phyloP scores from a whole-genome alignment of 1,140 invertebrate species.

The Belonocnema kinseyi region DNA sequence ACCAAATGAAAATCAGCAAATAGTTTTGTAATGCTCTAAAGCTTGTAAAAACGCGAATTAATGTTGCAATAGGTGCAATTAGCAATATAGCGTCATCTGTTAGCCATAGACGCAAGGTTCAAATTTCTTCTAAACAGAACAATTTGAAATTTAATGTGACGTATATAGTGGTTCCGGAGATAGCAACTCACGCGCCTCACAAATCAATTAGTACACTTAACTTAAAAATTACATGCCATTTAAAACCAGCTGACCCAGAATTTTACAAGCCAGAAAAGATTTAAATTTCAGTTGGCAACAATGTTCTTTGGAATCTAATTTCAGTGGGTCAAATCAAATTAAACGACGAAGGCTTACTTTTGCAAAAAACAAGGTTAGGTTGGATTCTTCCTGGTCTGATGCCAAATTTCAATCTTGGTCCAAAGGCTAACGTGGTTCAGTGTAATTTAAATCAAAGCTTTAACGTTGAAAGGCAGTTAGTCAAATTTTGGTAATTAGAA shows the following conservation, averaged over 20 bases:
- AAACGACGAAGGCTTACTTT: too few species aligned
- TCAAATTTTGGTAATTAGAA: too few species aligned
- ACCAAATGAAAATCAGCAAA: too few species aligned
- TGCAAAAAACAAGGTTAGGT: too few species aligned
- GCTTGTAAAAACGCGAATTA: neutral
- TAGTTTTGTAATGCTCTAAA: neutral
- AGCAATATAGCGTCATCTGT: slow-evolving; percentile 4
- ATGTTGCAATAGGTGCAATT: neutral
- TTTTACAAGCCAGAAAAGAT: neutral
- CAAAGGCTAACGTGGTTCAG: too few species aligned
- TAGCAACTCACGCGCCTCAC: neutral
- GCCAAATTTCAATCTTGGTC: too few species aligned
- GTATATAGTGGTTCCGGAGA: slow-evolving; percentile 9
- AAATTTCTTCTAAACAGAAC: neutral
- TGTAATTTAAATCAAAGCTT: too few species aligned
- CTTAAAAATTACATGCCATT: neutral
- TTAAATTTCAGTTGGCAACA: neutral
- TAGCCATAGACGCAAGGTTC: neutral
- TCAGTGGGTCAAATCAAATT: too few species aligned
- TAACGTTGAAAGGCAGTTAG: too few species aligned
- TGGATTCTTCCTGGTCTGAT: too few species aligned
- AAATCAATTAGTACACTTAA: neutral
- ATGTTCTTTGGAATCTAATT: too few species aligned
- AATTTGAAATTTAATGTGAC: neutral
- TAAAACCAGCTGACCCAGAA: neutral